Evolutionary conservation across 2,888 invertebrate genomes (phyloP).

Genomic region (Odontocolon sp.): DNA sequence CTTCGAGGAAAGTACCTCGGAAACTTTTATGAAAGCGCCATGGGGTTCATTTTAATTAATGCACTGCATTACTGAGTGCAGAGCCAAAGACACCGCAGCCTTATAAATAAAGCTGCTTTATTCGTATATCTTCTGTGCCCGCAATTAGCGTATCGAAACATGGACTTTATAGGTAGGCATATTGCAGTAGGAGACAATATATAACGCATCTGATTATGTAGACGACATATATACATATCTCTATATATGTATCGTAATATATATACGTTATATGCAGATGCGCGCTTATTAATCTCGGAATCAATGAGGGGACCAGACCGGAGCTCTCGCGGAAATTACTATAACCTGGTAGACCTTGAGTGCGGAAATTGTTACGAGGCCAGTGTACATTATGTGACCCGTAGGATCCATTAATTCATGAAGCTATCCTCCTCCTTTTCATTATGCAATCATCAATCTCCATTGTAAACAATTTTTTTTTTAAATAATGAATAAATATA

Average conservation of each 20-base stretch:
- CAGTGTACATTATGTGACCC: conserved; percentile 40
- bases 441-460: conserved; percentile 29
- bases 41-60: no score
- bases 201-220: not conserved
- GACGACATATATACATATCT: conserved; percentile 1
- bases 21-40: no score
- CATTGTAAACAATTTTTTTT: not conserved
- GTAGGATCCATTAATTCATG: conserved; percentile 43
- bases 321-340: conserved; percentile 48
- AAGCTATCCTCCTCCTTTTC: conserved; percentile 20
- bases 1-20: no score
- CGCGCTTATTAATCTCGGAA: conserved; percentile 39
- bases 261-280: conserved; percentile 4
- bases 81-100: no score
- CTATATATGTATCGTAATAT: not conserved
- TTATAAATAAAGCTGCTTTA: no score
- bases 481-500: not conserved
- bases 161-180: no score
- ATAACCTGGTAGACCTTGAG: conserved; percentile 53
- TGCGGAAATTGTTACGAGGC: conserved; percentile 51
- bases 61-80: no score
- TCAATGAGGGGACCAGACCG: conserved; percentile 41
- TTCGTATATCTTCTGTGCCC: no score
- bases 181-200: no score
- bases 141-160: no score